Evolutionary conservation across 2,888 invertebrate species (phyloP).

Genomic region (Oscheius sp.): DNA sequence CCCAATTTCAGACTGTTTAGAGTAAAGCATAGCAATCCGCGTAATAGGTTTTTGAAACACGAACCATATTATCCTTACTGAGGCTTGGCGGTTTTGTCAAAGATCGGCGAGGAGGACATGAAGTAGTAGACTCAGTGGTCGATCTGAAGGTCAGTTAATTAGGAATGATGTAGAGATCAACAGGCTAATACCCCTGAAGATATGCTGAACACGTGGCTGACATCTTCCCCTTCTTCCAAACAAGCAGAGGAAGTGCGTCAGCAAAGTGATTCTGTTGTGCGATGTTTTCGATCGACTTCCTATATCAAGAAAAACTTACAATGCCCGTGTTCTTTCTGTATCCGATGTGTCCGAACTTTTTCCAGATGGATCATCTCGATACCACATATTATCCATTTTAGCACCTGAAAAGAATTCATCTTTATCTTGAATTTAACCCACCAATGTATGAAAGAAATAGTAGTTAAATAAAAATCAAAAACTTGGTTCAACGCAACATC

Average conservation of each 20-base stretch:
- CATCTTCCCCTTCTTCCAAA: no score
- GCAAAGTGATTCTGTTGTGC: not conserved
- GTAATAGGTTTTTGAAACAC: no score
- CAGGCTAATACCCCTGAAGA: not conserved
- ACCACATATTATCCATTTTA: slow-evolving; percentile 14
- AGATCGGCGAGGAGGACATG: not conserved
- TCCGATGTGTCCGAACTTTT: slow-evolving; percentile 12
- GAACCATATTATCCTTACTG: slow-evolving; percentile 9
- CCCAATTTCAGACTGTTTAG: no score
- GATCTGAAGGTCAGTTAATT: not conserved
- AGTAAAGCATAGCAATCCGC: no score
- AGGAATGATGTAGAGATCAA: not conserved
- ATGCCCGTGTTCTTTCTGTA: not conserved
- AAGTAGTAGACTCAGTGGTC: not conserved
- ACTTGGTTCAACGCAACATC: slow-evolving; percentile 9
- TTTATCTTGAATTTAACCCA: not conserved
- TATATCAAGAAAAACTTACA: slow-evolving; percentile 5
- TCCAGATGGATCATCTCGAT: not conserved
- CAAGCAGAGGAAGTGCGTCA: slow-evolving; percentile 1
- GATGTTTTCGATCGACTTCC: not conserved
- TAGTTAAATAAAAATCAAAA: not conserved
- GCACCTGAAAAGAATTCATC: no score
- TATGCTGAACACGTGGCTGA: not conserved
- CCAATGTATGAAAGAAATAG: not conserved
- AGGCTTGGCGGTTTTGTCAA: slow-evolving; percentile 13